Percentiles rank a stretch among this genome's conserved stretches.
phyloP scores from a whole-genome alignment of 2,888 invertebrate genomes.

The Cyclophora punctaria region DNA sequence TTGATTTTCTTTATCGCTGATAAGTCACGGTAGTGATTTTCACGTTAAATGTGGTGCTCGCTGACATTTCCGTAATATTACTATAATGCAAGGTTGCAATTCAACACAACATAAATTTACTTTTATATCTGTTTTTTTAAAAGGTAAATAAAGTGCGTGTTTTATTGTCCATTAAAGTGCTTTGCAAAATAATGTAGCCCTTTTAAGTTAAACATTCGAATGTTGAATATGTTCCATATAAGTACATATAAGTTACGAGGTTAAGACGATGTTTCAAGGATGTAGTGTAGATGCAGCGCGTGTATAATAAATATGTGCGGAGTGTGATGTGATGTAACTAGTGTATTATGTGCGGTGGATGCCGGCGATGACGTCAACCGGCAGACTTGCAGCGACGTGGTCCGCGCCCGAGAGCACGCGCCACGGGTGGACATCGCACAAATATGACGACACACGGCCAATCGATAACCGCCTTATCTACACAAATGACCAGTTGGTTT shows the following conservation, averaged over 20 bases:
- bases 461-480: constrained; percentile 22
- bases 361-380: constrained; percentile 27
- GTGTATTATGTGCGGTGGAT: constrained; percentile 22
- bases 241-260: neutral
- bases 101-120: constrained; percentile 5
- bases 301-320: constrained; percentile 9
- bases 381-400: constrained; percentile 11
- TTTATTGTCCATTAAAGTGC: constrained; percentile 3
- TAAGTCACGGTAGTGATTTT: constrained; percentile 22
- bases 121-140: constrained; percentile 14
- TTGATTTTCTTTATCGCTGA: constrained; percentile 29
- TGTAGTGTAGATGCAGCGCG: constrained; percentile 16
- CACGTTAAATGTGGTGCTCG: constrained; percentile 16
- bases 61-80: constrained; percentile 25
- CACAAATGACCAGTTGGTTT: constrained; percentile 21
- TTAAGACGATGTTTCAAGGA: constrained; percentile 20
- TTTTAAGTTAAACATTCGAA: constrained; percentile 1
- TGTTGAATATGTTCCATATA: too few relatives aligned
- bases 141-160: constrained; percentile 8
- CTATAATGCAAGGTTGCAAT: constrained; percentile 9
- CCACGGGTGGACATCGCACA: constrained; percentile 12
- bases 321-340: constrained; percentile 23
- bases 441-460: constrained; percentile 25
- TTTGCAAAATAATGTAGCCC: constrained; percentile 10
- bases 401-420: constrained; percentile 7